These are phyloP conservation scores for Epinotia demarniana DNA, from an alignment of 2,888 invertebrate species.

Conservation along the genomic window DNA sequence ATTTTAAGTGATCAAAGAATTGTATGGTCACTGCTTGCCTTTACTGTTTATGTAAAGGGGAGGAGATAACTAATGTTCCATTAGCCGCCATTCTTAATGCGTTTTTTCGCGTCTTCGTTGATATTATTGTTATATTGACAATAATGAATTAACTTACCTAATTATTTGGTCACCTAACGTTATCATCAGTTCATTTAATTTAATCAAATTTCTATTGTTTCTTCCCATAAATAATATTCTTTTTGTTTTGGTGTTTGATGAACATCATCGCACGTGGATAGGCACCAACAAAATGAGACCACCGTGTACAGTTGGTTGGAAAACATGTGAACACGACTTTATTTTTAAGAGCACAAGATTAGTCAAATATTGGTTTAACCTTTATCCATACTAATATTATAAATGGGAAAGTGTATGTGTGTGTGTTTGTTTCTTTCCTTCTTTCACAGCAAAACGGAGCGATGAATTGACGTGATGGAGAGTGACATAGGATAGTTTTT, in stretches of 20 bases:
- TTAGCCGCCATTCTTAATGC: slow-evolving; percentile 14
- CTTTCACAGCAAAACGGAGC: too few relatives aligned
- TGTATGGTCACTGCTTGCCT: neutral
- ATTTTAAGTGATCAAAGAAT: neutral
- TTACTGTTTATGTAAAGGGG: neutral
- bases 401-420: too few relatives aligned
- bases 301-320: too few relatives aligned
- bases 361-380: too few relatives aligned
- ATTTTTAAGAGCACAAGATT: too few relatives aligned
- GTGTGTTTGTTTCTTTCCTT: too few relatives aligned
- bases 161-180: neutral
- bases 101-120: slow-evolving; percentile 22
- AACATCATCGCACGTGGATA: too few relatives aligned
- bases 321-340: too few relatives aligned
- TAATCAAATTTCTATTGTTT: neutral
- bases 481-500: too few relatives aligned
- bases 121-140: slow-evolving; percentile 1
- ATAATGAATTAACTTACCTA: slow-evolving; percentile 14
- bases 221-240: neutral
- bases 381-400: too few relatives aligned
- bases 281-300: too few relatives aligned
- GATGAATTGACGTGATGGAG: too few relatives aligned
- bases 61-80: slow-evolving; percentile 3
- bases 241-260: neutral
- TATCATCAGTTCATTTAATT: neutral